These are phyloP conservation scores for Graptemys geographica DNA, from an alignment of 2,797 vertebrate genomes.

Conservation along the genomic window DNA sequence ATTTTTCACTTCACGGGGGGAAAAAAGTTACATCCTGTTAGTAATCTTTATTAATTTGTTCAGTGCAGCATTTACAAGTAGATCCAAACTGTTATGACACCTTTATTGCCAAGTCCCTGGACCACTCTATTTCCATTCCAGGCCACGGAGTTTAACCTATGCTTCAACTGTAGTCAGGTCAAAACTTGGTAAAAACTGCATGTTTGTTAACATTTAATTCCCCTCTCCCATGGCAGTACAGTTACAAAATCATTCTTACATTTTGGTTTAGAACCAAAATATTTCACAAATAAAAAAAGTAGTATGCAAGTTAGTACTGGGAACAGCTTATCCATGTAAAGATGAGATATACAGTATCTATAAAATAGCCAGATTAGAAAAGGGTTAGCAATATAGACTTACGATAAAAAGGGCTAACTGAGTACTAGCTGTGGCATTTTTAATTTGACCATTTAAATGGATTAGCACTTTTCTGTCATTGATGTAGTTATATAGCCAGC, in stretches of 20 bases:
- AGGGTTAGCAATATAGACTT: background rate
- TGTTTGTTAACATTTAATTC: background rate
- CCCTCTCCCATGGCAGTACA: background rate
- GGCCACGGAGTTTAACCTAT: background rate
- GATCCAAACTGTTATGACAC: conserved; percentile 16
- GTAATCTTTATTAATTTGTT: conserved; percentile 15
- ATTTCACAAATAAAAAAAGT: background rate
- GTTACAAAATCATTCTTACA: conserved; percentile 27
- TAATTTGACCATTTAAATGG: conserved; percentile 7
- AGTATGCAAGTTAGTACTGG: background rate
- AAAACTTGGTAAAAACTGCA: background rate
- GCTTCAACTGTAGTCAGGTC: background rate
- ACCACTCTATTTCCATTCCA: conserved; percentile 53
- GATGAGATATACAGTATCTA: background rate
- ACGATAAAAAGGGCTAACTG: background rate
- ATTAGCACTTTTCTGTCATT: background rate
- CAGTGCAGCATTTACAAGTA: conserved; percentile 52
- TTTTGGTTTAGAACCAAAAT: conserved; percentile 27
- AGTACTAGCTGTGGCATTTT: background rate
- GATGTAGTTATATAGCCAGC: background rate
- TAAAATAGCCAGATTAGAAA: background rate
- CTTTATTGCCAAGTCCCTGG: conserved; percentile 42
- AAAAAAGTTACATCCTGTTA: background rate
- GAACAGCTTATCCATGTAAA: background rate
- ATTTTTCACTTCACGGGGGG: background rate